Evolutionary conservation across 1,140 invertebrate species (phyloP).

Genomic region (Sminthurides bifidus): DNA sequence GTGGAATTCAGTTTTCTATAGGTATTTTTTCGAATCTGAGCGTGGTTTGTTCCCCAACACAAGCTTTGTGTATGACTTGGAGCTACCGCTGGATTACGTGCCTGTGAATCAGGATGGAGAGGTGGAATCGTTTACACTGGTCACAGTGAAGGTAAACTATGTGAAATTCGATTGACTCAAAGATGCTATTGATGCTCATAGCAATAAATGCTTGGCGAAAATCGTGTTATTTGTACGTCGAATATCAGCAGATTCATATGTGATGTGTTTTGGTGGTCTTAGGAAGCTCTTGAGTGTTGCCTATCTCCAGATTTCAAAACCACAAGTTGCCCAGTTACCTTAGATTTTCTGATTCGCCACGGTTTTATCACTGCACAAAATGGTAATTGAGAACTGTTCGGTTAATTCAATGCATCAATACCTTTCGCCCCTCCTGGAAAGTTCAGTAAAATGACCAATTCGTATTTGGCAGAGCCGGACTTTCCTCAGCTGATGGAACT

Average conservation of each 20-base stretch:
- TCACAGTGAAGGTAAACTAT: slow-evolving; percentile 59
- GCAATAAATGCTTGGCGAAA: too few species aligned
- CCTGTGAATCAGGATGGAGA: slow-evolving; percentile 85
- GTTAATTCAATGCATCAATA: too few species aligned
- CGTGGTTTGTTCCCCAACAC: slow-evolving; percentile 84
- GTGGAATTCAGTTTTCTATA: too few species aligned
- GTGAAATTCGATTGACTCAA: too few species aligned
- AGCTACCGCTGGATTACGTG: slow-evolving; percentile 74
- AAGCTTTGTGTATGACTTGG: slow-evolving; percentile 88
- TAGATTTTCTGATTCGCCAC: slow-evolving; percentile 84
- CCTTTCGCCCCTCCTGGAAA: too few species aligned
- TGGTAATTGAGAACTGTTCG: too few species aligned
- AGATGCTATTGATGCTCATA: too few species aligned
- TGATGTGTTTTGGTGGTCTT: too few species aligned
- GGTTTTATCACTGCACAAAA: slow-evolving; percentile 77
- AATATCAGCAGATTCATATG: too few species aligned
- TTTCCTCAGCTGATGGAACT: slow-evolving; percentile 71
- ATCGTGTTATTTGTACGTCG: too few species aligned
- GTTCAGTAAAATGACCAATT: too few species aligned
- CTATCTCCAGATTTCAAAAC: slow-evolving; percentile 78
- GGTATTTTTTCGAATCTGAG: slow-evolving; percentile 83
- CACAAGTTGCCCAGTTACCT: slow-evolving; percentile 73
- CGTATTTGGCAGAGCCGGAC: slow-evolving; percentile 54
- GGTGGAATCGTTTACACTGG: slow-evolving; percentile 75
- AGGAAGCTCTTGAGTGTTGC: slow-evolving; percentile 55